A percentile compares a stretch with the other conserved stretches of the same genome.
Evolutionary conservation across 2,113 vertebrate species (phyloP).

Genomic region (Pluvialis apricaria): DNA sequence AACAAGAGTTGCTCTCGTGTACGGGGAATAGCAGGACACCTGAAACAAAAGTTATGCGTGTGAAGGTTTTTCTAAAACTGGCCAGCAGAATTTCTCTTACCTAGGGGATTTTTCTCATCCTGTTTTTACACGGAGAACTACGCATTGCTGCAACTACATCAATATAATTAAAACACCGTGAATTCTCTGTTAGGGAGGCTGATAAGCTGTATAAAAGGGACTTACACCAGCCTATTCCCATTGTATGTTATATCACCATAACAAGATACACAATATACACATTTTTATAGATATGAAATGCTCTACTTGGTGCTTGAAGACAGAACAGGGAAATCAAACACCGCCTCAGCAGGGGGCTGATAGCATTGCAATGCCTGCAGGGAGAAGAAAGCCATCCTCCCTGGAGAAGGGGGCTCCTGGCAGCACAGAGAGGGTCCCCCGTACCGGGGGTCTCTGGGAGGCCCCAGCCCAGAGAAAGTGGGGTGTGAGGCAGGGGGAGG

Average conservation of each 20-base stretch:
- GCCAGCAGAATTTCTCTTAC: background rate
- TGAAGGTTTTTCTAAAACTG: background rate
- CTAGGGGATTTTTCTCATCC: background rate
- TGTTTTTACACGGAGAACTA: background rate
- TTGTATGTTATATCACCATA: background rate
- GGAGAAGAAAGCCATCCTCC: background rate
- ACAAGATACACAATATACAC: background rate
- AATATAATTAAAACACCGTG: background rate
- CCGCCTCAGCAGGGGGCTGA: background rate
- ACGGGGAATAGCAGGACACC: background rate
- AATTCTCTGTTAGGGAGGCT: background rate
- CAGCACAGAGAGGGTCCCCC: background rate
- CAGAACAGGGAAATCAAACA: background rate
- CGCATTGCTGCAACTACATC: background rate
- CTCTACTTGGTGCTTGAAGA: background rate
- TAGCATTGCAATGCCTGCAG: background rate
- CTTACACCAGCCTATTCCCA: background rate
- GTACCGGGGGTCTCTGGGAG: background rate
- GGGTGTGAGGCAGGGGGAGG: rapidly evolving
- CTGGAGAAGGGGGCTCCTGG: background rate
- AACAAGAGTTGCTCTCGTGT: background rate
- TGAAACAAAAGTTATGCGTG: background rate
- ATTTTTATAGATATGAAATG: background rate
- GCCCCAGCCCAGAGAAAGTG: background rate
- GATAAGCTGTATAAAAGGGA: background rate